These are phyloP conservation scores for Electrophaes corylata DNA, from an alignment of 2,888 invertebrate genomes.

Conservation along the genomic window DNA sequence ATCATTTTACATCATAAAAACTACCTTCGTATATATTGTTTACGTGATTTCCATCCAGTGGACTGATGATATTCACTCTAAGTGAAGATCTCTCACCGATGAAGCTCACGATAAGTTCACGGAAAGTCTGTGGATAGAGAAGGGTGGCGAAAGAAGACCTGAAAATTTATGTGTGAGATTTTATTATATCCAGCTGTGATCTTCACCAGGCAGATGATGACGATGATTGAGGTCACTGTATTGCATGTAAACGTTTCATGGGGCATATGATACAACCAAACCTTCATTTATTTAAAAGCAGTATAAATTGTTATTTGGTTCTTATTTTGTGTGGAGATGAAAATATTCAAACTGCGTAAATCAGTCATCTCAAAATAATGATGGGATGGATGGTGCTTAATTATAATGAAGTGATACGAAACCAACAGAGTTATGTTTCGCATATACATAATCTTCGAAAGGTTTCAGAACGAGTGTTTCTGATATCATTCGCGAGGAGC, in stretches of 20 bases:
- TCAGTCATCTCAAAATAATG: slow-evolving; percentile 22
- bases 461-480: slow-evolving; percentile 74
- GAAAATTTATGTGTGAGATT: no score
- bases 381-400: slow-evolving; percentile 22
- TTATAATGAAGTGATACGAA: slow-evolving; percentile 57
- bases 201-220: neutral
- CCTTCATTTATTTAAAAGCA: neutral
- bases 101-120: no score
- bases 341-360: slow-evolving; percentile 12
- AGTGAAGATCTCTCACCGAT: no score
- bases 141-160: no score
- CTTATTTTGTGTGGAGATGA: slow-evolving; percentile 1
- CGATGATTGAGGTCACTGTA: neutral
- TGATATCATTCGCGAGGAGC: slow-evolving; percentile 74
- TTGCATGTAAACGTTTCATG: neutral
- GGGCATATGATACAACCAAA: neutral
- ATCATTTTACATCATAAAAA: no score
- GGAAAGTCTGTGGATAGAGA: no score
- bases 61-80: no score
- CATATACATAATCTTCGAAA: slow-evolving; percentile 65
- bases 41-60: no score
- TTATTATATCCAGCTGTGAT: no score
- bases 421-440: slow-evolving; percentile 71
- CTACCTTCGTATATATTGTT: no score
- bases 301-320: neutral